Conservation (phyloP, 2,888 invertebrate species). For the Tenthredo scrophulariae region DNA sequence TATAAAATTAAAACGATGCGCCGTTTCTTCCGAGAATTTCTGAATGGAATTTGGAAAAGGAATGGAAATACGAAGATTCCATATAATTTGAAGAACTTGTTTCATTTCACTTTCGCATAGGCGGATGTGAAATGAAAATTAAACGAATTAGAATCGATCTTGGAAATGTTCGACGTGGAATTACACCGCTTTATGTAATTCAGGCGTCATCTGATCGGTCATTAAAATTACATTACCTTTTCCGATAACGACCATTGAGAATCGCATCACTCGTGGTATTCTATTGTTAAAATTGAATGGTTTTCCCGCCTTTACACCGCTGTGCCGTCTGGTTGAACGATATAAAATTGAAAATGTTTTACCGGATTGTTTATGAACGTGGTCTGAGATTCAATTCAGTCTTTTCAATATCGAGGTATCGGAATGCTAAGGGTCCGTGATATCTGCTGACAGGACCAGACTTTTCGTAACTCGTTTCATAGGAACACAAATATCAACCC, state of each 20-base stretch:
- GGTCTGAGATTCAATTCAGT: constrained; percentile 40
- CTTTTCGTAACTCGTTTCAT: background rate
- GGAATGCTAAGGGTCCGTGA: background rate
- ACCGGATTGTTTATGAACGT: constrained; percentile 40
- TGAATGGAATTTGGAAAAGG: background rate
- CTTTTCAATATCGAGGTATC: background rate
- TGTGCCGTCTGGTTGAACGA: background rate
- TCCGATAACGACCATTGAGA: background rate
- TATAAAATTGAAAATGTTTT: constrained; percentile 23
- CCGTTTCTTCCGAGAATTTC: too few species aligned
- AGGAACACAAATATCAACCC: background rate
- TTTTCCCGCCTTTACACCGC: background rate
- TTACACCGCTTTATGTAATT: background rate
- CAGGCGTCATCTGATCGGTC: constrained; percentile 4
- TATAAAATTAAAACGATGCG: too few species aligned
- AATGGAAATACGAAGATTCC: too few species aligned
- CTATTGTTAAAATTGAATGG: background rate
- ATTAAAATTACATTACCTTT: constrained; percentile 27
- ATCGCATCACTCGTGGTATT: background rate
- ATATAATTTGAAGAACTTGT: too few species aligned
- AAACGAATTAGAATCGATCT: background rate
- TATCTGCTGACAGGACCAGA: background rate
- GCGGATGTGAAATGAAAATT: background rate
- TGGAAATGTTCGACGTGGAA: background rate
- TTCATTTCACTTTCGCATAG: background rate